A percentile compares a stretch with the other conserved stretches of the same genome.
Conservation (phyloP, 1,140 invertebrate genomes). For the Drosophila yakuba region DNA sequence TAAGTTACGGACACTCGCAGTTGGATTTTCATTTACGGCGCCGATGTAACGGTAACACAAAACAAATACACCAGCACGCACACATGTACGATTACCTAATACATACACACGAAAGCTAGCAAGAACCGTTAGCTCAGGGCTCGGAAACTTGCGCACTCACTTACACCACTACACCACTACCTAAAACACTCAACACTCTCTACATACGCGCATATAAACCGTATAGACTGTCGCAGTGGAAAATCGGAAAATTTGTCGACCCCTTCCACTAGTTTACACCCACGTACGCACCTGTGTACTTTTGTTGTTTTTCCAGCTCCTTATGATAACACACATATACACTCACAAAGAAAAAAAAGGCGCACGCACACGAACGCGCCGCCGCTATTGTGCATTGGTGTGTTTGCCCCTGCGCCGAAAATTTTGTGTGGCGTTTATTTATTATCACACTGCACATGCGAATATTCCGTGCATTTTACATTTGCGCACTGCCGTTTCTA, state of each 20-base stretch:
- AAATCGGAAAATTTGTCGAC: slow-evolving; percentile 88
- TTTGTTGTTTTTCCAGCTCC: slow-evolving; percentile 20
- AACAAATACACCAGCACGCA: not conserved
- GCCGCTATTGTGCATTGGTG: slow-evolving; percentile 47
- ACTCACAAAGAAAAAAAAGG: slow-evolving; percentile 2
- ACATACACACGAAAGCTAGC: slow-evolving; percentile 11
- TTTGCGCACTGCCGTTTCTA: slow-evolving; percentile 64
- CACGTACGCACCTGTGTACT: slow-evolving; percentile 20
- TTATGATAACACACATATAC: slow-evolving; percentile 32
- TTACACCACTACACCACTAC: slow-evolving; percentile 8
- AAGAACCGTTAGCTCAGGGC: slow-evolving; percentile 44
- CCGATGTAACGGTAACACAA: slow-evolving; percentile 52
- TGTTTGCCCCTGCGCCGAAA: slow-evolving; percentile 67
- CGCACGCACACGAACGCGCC: slow-evolving; percentile 24
- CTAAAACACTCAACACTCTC: not conserved
- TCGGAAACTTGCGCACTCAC: slow-evolving; percentile 31
- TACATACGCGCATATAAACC: not conserved
- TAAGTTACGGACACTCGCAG: slow-evolving; percentile 81
- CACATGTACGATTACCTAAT: slow-evolving; percentile 18
- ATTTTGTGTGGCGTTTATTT: slow-evolving; percentile 53
- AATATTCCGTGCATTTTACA: slow-evolving; percentile 70
- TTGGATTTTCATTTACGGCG: slow-evolving; percentile 50
- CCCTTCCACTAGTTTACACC: slow-evolving; percentile 76
- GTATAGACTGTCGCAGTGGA: slow-evolving; percentile 55
- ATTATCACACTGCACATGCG: slow-evolving; percentile 67